Conservation (phyloP, 2,888 invertebrate species). For the Bombylius discolor region DNA sequence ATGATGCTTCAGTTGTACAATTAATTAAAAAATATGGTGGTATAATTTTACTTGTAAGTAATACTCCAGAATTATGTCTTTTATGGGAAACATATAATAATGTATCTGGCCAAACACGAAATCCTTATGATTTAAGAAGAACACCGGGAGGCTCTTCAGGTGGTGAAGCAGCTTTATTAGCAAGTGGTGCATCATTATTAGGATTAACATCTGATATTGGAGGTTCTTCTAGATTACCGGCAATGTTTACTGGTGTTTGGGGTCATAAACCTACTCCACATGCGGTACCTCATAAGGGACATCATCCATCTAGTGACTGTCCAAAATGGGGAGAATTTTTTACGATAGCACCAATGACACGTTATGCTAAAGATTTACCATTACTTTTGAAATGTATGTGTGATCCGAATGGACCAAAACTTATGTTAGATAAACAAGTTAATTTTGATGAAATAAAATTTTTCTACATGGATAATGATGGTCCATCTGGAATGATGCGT, state of each 20-base stretch:
- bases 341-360: conserved; percentile 71
- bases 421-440: conserved; percentile 39
- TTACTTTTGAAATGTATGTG: conserved; percentile 58
- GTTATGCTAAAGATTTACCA: conserved; percentile 74
- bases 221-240: conserved; percentile 77
- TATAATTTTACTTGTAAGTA: conserved; percentile 74
- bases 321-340: conserved; percentile 55
- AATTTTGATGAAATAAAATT: conserved; percentile 50
- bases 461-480: conserved; percentile 71
- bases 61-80: conserved; percentile 82
- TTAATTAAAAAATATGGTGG: conserved; percentile 64
- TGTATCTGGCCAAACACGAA: conserved; percentile 72
- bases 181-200: conserved; percentile 65
- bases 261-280: conserved; percentile 81
- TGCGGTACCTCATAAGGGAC: conserved; percentile 51
- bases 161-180: conserved; percentile 65
- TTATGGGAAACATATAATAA: conserved; percentile 85
- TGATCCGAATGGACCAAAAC: conserved; percentile 39
- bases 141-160: conserved; percentile 87
- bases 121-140: conserved; percentile 71
- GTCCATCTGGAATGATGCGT: conserved; percentile 47
- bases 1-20: conserved; percentile 61
- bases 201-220: conserved; percentile 83
- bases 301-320: conserved; percentile 49
- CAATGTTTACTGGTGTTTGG: conserved; percentile 82